Evolutionary conservation across 2,113 vertebrate species (phyloP), one percentile per base, ranked within the genome.

Genomic region (Osmerus mordax): DNA sequence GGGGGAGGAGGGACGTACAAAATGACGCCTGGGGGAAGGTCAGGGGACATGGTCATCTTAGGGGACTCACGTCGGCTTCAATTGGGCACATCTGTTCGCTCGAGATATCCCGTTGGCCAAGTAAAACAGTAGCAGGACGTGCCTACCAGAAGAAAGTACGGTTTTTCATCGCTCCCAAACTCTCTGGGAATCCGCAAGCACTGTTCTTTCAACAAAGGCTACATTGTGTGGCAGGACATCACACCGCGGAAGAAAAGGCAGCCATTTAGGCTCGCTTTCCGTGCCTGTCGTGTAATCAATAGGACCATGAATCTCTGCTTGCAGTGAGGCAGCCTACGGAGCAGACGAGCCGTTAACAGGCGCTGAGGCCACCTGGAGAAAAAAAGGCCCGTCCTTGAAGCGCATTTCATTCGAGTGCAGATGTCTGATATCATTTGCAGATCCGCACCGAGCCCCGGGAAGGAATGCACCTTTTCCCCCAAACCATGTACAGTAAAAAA

Each of bases 71-170:
- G 66, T 64, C 65, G n/a, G 76, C 21, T 77, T 79, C 71, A 78
- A 62, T 51, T 69, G 69, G 76, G 72, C 41, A 86, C 79, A 81
- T 84, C 75, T 78, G 80, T 83, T 83, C 74, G 70, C 77, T 76
- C 78, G 65, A 78, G 66, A 66, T 4, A 52, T 47, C 25, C 60
- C 28, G 52, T 54, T 73, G 73, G 83, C 76, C 73, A 72, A 83
- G 74, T 77, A 70, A 73, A 77, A 78, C 75, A 78, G 73, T 19
- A 79, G 71, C 66, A 53, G 41, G 65, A 66, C 70, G 69, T 64
- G 60, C 52, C 54, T 53, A 70, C 80, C 83, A 79, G 77, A 76
- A 72, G 47, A 62, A 69, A 16, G 65, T 69, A 68, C 76, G 32
- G 32, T 75, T 60, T n/a, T 70, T 81, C 77, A 73, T 78, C 7